Conservation (phyloP, 1,140 invertebrate genomes). For the Helicoverpa zea region DNA sequence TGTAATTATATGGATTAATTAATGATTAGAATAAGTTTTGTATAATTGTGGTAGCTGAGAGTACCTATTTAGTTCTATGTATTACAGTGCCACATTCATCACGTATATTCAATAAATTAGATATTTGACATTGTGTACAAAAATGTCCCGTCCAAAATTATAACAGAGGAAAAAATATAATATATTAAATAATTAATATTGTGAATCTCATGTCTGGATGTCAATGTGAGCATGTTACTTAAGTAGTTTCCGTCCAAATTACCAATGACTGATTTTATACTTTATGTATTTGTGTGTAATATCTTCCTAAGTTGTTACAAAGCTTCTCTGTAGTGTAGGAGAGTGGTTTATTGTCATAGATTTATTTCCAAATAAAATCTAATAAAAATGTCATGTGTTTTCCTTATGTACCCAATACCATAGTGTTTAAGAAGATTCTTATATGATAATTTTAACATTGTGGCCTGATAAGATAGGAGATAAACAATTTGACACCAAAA, state of each 20-base stretch:
- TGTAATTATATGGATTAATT: conserved; percentile 34
- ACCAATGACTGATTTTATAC: conserved; percentile 82
- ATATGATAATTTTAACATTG: too few relatives aligned
- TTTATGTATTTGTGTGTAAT: conserved; percentile 77
- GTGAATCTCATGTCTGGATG: conserved; percentile 66
- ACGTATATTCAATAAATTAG: conserved; percentile 25
- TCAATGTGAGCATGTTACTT: conserved; percentile 75
- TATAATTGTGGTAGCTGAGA: conserved; percentile 40
- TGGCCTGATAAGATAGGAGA: too few relatives aligned
- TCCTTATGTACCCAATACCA: neutral
- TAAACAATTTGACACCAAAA: too few relatives aligned
- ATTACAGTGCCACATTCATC: conserved; percentile 33
- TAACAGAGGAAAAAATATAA: conserved; percentile 39
- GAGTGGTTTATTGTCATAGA: conserved; percentile 70
- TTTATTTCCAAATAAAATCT: conserved; percentile 79
- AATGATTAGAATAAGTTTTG: conserved; percentile 36
- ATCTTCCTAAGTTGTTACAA: conserved; percentile 73
- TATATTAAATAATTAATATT: conserved; percentile 17
- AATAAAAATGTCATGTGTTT: conserved; percentile 15
- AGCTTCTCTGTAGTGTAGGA: conserved; percentile 64
- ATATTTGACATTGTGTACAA: conserved; percentile 58
- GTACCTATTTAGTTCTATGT: conserved; percentile 46
- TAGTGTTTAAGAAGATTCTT: too few relatives aligned
- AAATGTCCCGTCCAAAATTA: conserved; percentile 67
- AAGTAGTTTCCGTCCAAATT: conserved; percentile 85